Percentiles rank a stretch among this genome's conserved stretches.
Evolutionary conservation across 2,888 invertebrate species (phyloP).

Genomic region (Tryphoninae sp.): DNA sequence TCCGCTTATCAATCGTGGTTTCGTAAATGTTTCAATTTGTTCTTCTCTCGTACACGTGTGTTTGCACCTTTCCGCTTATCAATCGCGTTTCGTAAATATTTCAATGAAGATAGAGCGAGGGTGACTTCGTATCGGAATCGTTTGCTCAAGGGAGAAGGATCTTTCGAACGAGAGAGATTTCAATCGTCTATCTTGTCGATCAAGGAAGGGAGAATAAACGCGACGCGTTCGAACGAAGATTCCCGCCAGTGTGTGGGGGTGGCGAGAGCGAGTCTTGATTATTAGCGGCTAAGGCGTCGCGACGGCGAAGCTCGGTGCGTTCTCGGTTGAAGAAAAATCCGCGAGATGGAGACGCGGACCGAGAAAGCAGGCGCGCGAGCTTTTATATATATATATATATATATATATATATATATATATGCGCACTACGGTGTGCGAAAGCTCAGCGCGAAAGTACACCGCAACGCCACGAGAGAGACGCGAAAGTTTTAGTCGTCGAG

Average conservation of each 20-base stretch:
- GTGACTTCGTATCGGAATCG: conserved; percentile 41
- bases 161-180: background rate
- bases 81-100: conserved; percentile 74
- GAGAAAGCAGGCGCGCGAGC: conserved; percentile 60
- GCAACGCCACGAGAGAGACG: conserved; percentile 2
- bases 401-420: background rate
- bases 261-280: conserved; percentile 67
- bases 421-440: conserved; percentile 40
- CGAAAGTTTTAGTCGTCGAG: conserved; percentile 58
- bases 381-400: background rate
- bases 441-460: conserved; percentile 37
- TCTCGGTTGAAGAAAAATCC: conserved; percentile 77
- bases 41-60: conserved; percentile 42
- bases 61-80: conserved; percentile 10
- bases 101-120: conserved; percentile 72
- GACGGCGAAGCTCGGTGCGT: conserved; percentile 66
- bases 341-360: conserved; percentile 78
- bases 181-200: conserved; percentile 11
- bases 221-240: conserved; percentile 18
- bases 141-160: background rate
- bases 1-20: conserved; percentile 54
- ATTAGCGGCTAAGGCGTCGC: conserved; percentile 78
- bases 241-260: conserved; percentile 6
- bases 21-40: conserved; percentile 73
- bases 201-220: background rate